Base-by-base conservation (phyloP, 2,113 vertebrate species). In the Daboia siamensis region DNA sequence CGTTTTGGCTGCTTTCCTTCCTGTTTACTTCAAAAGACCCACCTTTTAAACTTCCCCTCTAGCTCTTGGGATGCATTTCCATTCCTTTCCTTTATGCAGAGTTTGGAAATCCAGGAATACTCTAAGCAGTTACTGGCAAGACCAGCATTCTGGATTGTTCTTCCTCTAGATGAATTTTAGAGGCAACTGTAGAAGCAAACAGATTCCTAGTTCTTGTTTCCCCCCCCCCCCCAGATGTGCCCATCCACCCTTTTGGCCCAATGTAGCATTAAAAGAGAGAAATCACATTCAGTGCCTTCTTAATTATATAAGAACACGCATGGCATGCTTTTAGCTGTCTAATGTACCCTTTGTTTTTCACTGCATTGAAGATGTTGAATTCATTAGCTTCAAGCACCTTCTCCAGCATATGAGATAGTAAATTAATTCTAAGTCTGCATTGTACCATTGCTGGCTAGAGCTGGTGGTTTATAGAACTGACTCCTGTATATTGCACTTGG, bases 1-100 rank as follows among this genome's bases (percentile, higher is more conserved):
- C 84, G 74, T 29, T 4, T 59, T 91, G 90, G 84, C 94, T 88
- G 94, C 84, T 84, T 88, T 64, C 84, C 48, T 54, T 39, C 86
- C 46, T 46, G 39, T 21, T 39, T 90, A 74, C 86, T 94, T 86
- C 89, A 44, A 80, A 56, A 88, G 85, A 10, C 85, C 93, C 52
- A 84, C 91, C 89, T 88, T 88, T 85, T 29, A 85, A n/a, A 29
- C 92, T 91, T 86, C 26, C 24, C 26, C 33, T 90, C 64, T 29
- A 39, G 61, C 84, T 88, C 29, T 85, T 87, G 61, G 92, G 85
- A 88, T 74, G 54, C 55, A 20, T 86, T 54, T n/a, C 85, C 33
- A 33, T 61, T 93, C 52, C 80, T 24, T 80, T 90, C 44, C 64
- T 94, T 39, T 87, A 33, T 26, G 5, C 85, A 86, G 11, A n/a